These are phyloP conservation scores for Drosophila miranda DNA, from an alignment of 1,140 invertebrate genomes.

Conservation along the genomic window DNA sequence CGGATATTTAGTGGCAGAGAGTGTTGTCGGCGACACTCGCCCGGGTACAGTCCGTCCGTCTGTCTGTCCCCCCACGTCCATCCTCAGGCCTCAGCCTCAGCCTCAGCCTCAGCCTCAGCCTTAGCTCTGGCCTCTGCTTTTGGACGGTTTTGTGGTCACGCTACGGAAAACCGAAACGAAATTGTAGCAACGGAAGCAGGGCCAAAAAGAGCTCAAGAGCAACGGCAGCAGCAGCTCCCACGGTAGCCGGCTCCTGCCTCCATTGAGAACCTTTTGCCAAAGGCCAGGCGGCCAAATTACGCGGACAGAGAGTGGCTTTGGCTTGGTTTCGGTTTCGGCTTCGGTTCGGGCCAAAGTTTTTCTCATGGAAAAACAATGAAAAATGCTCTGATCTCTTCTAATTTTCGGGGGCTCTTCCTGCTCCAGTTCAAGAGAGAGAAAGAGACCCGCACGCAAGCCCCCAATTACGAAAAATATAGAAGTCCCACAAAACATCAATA, in stretches of 20 bases:
- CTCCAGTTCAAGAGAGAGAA: constrained; percentile 56
- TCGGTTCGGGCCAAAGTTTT: constrained; percentile 9
- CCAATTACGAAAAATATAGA: constrained; percentile 43
- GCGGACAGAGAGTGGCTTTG: constrained; percentile 16
- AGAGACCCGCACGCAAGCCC: constrained; percentile 66
- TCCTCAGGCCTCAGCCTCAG: not conserved
- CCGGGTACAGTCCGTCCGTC: not conserved
- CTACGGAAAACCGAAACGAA: constrained; percentile 61
- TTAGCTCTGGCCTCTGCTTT: constrained; percentile 16
- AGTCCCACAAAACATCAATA: no score
- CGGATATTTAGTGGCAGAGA: constrained; percentile 53
- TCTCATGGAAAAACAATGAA: constrained; percentile 71
- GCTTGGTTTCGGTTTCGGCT: not conserved
- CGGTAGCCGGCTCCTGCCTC: constrained; percentile 64
- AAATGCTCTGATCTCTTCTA: constrained; percentile 56
- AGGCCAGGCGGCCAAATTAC: constrained; percentile 68
- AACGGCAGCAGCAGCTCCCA: constrained; percentile 61
- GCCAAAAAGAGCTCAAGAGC: constrained; percentile 12
- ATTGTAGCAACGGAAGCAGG: constrained; percentile 74
- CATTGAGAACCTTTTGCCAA: constrained; percentile 61
- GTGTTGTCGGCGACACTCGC: constrained; percentile 48
- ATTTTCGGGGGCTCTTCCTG: constrained; percentile 58
- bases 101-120: not conserved
- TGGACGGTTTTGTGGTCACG: constrained; percentile 66
- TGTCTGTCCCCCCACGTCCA: not conserved